These are phyloP conservation scores for Drosophila baimaii DNA, from an alignment of 1,140 invertebrate genomes.

Conservation along the genomic window DNA sequence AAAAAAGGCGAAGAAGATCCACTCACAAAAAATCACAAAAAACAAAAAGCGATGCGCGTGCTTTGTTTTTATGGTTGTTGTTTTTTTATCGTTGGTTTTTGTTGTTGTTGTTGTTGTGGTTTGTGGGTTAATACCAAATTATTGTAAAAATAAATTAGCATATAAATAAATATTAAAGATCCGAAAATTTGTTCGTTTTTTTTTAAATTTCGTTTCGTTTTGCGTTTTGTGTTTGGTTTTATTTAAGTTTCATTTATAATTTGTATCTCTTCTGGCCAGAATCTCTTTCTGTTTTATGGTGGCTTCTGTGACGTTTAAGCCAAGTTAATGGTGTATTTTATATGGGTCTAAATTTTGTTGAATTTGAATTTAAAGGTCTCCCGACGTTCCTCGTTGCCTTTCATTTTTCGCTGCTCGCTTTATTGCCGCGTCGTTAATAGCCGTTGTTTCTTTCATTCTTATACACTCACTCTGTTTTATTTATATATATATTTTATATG, in stretches of 20 bases:
- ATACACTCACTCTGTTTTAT: constrained; percentile 17
- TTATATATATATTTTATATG: constrained; percentile 4
- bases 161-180: constrained; percentile 69
- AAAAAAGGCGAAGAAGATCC: constrained; percentile 25
- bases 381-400: constrained; percentile 53
- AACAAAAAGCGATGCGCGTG: constrained; percentile 19
- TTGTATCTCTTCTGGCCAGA: constrained; percentile 29
- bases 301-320: constrained; percentile 17
- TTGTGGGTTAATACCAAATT: constrained; percentile 76
- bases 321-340: constrained; percentile 21
- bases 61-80: constrained; percentile 25
- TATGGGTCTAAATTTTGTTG: constrained; percentile 62
- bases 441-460: constrained; percentile 44
- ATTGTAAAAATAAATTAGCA: constrained; percentile 76
- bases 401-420: constrained; percentile 56
- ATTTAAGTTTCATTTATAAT: not conserved
- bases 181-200: constrained; percentile 22
- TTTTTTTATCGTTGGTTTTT: constrained; percentile 31
- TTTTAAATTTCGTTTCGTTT: constrained; percentile 32
- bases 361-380: constrained; percentile 57
- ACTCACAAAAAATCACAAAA: constrained; percentile 11
- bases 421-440: constrained; percentile 16
- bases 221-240: constrained; percentile 6
- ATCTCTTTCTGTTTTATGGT: constrained; percentile 28
- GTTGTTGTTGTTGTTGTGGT: constrained; percentile 47